Conservation (phyloP, 2,797 vertebrate species). For the Chelonia mydas region DNA sequence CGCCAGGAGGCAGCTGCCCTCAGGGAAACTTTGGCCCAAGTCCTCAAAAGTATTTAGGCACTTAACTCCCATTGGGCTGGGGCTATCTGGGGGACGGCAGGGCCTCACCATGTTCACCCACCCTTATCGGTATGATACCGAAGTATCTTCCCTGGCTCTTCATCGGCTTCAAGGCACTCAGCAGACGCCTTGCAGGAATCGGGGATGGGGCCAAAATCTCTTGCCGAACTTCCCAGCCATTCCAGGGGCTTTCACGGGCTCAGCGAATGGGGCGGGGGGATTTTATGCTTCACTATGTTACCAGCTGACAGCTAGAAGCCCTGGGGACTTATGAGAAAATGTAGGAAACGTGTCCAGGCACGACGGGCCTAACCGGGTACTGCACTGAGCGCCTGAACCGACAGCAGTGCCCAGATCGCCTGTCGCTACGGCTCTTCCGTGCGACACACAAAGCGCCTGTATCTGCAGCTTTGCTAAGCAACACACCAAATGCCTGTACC, state of each 20-base stretch:
- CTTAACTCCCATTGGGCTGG: too few species aligned
- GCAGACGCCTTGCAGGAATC: not conserved
- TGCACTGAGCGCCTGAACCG: not conserved
- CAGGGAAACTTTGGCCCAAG: too few species aligned
- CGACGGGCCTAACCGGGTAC: too few species aligned
- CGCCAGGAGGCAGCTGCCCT: too few species aligned
- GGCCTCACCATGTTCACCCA: too few species aligned
- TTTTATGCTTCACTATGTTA: conserved; percentile 6
- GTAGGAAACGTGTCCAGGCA: conserved; percentile 33
- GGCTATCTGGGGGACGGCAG: too few species aligned
- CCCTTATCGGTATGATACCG: too few species aligned
- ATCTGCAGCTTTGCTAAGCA: not conserved
- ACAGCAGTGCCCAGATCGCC: too few species aligned
- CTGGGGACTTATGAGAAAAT: conserved; percentile 3
- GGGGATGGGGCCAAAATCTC: not conserved
- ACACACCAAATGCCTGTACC: not conserved
- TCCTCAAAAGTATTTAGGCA: too few species aligned
- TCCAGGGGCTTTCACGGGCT: not conserved
- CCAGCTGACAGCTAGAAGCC: not conserved
- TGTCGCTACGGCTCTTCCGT: not conserved
- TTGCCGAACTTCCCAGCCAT: not conserved
- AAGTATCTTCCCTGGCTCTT: not conserved
- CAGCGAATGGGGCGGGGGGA: not conserved
- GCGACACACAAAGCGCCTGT: not conserved
- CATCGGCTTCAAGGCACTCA: too few species aligned